phyloP scores from a whole-genome alignment of 2,888 invertebrate genomes.

The Campoplex capitator region DNA sequence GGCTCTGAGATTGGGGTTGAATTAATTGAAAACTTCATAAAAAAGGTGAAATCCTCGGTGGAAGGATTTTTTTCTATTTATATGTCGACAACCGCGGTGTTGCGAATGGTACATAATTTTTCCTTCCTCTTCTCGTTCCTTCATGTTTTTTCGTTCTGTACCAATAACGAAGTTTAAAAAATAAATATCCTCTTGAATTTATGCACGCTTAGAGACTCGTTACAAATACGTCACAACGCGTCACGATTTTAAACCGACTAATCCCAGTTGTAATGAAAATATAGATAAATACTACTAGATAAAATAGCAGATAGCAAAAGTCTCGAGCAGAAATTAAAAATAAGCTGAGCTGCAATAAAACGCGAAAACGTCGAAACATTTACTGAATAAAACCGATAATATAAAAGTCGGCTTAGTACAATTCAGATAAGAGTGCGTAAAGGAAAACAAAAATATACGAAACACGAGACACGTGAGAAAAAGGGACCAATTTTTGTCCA shows the following conservation, averaged over 20 bases:
- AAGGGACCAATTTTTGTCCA: constrained; percentile 80
- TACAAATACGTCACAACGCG: constrained; percentile 33
- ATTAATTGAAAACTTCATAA: constrained; percentile 25
- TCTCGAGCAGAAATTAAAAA: constrained; percentile 15
- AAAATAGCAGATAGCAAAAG: not conserved
- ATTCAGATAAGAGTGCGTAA: constrained; percentile 56
- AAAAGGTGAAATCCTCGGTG: not conserved
- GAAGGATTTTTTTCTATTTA: constrained; percentile 10
- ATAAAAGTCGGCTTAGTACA: constrained; percentile 60
- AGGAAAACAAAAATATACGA: constrained; percentile 30
- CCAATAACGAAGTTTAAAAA: constrained; percentile 20
- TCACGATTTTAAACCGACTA: constrained; percentile 32
- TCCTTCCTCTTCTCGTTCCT: constrained; percentile 47
- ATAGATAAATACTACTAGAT: not conserved
- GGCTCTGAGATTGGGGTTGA: constrained; percentile 32
- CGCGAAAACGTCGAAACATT: constrained; percentile 25
- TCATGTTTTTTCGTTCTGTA: constrained; percentile 49
- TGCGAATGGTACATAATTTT: constrained; percentile 25
- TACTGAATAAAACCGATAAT: constrained; percentile 52
- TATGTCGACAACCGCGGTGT: constrained; percentile 31
- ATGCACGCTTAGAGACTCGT: constrained; percentile 37
- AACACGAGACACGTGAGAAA: constrained; percentile 61
- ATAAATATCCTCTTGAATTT: not conserved
- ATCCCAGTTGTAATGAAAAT: constrained; percentile 15
- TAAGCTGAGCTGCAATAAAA: constrained; percentile 26